Base-by-base conservation (phyloP, 2,888 invertebrate species). In the Netelia melanura region DNA sequence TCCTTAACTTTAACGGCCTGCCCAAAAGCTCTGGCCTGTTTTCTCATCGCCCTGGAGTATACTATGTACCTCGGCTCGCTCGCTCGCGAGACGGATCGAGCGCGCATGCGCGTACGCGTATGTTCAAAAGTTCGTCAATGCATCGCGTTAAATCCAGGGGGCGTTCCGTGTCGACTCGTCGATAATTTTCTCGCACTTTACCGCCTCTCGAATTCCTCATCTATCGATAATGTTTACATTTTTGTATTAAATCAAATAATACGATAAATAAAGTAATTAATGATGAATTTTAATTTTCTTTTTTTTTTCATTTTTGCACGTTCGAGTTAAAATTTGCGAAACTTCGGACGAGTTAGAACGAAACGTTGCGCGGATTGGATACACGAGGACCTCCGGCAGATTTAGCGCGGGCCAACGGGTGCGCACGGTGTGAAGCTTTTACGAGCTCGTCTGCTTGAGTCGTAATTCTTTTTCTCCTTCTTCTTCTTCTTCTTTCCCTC, bases 1-100 rank as follows among this genome's bases (percentile, higher is more conserved):
- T 91, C 88, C 89, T 90, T 90, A 90, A 90, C 88, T 90, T 91
- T 91, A 92, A 92, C 90, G 90, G 89, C 88, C 88, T 90, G 86
- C 89, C 91, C 90, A 92, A 92, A 92, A 91, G 89, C 87, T 90
- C 82, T 67, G 77, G 77, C 84, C 56, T 76, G 56, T 72, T 56
- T 75, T 82, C 68, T 71, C 80, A 64, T 64, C n/a, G 44, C 54
- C 74, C 68, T 38, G 8, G n/a, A 52, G 21, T 52, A 54, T 17
- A 17, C 17, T 54, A 64, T 65, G 52, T 44, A 62, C 38, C 17
- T 68, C 30, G 14, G n/a, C 17, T 17, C 17, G 17, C 3, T 43
- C 54, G 17, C 9, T 61, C 17, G 72, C 61, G 56, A 3, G 30
- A 30, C 30, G 30, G 5, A 30, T 30, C 30, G 30, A 30, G 0